Evolutionary conservation across 1,140 invertebrate genomes (phyloP).

Genomic region (Papilio polytes): DNA sequence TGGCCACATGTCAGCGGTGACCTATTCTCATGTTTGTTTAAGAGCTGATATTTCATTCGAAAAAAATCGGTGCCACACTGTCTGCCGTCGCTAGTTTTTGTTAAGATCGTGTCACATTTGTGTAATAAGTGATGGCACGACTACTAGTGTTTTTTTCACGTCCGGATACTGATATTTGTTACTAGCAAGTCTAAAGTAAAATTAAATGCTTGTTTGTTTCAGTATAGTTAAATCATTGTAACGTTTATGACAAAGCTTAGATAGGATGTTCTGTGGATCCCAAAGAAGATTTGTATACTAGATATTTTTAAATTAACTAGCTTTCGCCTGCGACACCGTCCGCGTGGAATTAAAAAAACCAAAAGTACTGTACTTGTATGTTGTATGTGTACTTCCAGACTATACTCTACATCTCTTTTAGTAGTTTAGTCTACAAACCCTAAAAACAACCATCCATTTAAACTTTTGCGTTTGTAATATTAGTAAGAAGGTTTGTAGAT

Average conservation of each 20-base stretch:
- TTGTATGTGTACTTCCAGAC: too few species aligned
- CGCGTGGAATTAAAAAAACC: too few species aligned
- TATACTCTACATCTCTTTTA: too few species aligned
- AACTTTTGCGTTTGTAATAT: too few species aligned
- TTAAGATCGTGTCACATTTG: constrained; percentile 43
- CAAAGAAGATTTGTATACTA: too few species aligned
- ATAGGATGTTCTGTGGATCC: not conserved
- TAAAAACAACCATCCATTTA: too few species aligned
- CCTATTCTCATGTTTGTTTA: constrained; percentile 57
- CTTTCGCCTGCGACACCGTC: too few species aligned
- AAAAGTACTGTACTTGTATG: too few species aligned
- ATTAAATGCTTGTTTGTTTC: not conserved
- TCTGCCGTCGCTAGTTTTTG: constrained; percentile 59
- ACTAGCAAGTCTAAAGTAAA: not conserved
- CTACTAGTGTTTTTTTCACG: not conserved
- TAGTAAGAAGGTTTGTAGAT: too few species aligned
- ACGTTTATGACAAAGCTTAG: not conserved
- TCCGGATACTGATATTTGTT: constrained; percentile 3
- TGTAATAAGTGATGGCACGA: constrained; percentile 28
- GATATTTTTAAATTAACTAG: too few species aligned
- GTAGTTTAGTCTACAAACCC: too few species aligned
- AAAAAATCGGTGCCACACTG: constrained; percentile 73
- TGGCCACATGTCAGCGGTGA: constrained; percentile 54
- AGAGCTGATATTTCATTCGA: constrained; percentile 41
- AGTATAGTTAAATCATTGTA: too few species aligned